Conservation (phyloP, 2,888 invertebrate species). For the Parnassius apollo region DNA sequence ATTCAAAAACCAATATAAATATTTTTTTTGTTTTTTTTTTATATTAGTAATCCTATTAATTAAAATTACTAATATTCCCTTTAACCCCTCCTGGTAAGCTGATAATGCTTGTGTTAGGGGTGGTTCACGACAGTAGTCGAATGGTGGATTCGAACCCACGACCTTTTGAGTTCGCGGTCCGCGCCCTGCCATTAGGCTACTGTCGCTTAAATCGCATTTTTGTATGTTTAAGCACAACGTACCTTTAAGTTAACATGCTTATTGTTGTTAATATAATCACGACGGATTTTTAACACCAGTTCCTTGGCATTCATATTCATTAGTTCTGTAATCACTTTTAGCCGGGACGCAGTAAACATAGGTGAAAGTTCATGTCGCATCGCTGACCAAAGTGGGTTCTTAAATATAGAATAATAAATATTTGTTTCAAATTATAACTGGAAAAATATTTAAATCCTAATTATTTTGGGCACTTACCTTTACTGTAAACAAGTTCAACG, state of each 20-base stretch:
- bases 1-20: no score
- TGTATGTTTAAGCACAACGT: not conserved
- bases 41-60: no score
- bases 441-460: not conserved
- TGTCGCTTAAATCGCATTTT: no score
- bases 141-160: no score
- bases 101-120: no score
- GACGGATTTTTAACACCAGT: slow-evolving; percentile 52
- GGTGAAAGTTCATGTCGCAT: slow-evolving; percentile 58
- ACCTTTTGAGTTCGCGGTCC: no score
- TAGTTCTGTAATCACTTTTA: slow-evolving; percentile 53
- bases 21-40: no score
- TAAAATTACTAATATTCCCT: no score
- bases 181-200: no score
- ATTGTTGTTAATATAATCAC: slow-evolving; percentile 50
- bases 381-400: slow-evolving; percentile 60
- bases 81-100: no score
- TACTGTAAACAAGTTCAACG: slow-evolving; percentile 58
- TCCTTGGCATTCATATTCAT: slow-evolving; percentile 61
- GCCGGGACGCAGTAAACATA: slow-evolving; percentile 56
- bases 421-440: not conserved
- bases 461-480: slow-evolving; percentile 44
- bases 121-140: no score
- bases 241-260: slow-evolving; percentile 59
- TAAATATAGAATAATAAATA: slow-evolving; percentile 15